These are phyloP conservation scores for Pseudorectes ferrugineus DNA, from an alignment of 2,113 vertebrate species.

Conservation along the genomic window DNA sequence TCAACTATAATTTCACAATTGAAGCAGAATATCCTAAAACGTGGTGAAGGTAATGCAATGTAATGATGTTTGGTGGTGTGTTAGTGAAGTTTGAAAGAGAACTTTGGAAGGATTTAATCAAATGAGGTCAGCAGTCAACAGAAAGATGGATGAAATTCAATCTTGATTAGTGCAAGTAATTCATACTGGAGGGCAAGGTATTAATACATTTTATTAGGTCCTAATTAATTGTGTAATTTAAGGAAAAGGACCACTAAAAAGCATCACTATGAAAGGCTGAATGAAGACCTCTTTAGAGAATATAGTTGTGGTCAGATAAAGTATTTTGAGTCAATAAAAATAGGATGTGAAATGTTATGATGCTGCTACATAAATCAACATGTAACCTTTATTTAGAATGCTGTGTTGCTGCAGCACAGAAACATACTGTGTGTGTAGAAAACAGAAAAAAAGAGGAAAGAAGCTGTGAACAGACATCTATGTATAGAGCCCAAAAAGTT, in stretches of 20 bases:
- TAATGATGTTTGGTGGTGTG: not conserved
- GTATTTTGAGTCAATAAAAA: slow-evolving; percentile 33
- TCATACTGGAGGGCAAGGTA: not conserved
- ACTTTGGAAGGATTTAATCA: slow-evolving; percentile 7
- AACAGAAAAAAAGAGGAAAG: not conserved
- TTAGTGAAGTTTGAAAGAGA: not conserved
- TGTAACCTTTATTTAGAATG: not conserved
- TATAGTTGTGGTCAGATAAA: not conserved
- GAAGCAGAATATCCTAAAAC: not conserved
- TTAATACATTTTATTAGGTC: slow-evolving; percentile 29
- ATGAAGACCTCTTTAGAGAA: not conserved
- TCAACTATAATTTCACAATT: not conserved
- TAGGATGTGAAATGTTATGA: not conserved
- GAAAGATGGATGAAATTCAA: slow-evolving; percentile 38
- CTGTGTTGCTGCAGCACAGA: not conserved
- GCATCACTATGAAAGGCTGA: not conserved
- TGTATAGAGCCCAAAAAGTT: not conserved
- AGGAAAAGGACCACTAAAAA: not conserved
- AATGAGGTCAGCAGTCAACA: slow-evolving; percentile 19
- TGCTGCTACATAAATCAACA: not conserved
- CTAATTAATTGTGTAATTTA: slow-evolving; percentile 50
- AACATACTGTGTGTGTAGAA: not conserved
- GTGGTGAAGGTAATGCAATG: not conserved
- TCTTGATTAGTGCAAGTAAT: slow-evolving; percentile 34
- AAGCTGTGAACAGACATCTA: not conserved